Evolutionary conservation across 2,888 invertebrate species (phyloP), one percentile per base, ranked within the genome.

Genomic region (Drosophila ustulata): DNA sequence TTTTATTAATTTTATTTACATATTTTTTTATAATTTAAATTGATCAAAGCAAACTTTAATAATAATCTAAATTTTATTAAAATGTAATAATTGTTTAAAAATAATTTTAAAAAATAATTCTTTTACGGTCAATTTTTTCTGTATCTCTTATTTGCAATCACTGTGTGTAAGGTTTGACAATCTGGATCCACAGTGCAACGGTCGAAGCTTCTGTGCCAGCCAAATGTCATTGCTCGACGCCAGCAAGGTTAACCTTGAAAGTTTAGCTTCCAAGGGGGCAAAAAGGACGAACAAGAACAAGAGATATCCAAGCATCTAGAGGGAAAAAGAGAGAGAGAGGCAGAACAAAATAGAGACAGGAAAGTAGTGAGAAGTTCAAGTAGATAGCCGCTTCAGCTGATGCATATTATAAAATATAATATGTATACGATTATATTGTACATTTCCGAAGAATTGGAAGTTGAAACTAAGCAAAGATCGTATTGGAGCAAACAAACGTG

Each of bases 201-300:
- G 69, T 63, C 72, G 64, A 51, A 72, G 62, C 39, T 13, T 26
- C 45, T 53, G 43, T 39, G 51, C 41, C 59, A 52, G 53, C 58
- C 73, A 77, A 83, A 83, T 89, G 90, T 89, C 90, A 90, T 89
- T 90, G 90, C 77, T 78, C 90, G 83, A 75, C 62, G 81, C 76
- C 59, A 75, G 75, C 77, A 80, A 82, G 82, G 77, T 87, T 90
- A 89, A 90, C 90, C 90, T 90, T 90, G 90, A 90, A 88, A 84
- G 80, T 84, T 88, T 71, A 76, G 73, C 72, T 66, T 64, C 58
- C 81, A 77, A 79, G 41, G 53, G 53, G 52, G 63, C 58, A 73
- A 70, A 71, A 73, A 89, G 89, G 89, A 88, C 83, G 58, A 75
- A 46, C 28, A 45, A 56, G 47, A 49, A 28, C 13, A 11, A 18